Conservation (phyloP, 2,797 vertebrate genomes). For the Anas acuta region DNA sequence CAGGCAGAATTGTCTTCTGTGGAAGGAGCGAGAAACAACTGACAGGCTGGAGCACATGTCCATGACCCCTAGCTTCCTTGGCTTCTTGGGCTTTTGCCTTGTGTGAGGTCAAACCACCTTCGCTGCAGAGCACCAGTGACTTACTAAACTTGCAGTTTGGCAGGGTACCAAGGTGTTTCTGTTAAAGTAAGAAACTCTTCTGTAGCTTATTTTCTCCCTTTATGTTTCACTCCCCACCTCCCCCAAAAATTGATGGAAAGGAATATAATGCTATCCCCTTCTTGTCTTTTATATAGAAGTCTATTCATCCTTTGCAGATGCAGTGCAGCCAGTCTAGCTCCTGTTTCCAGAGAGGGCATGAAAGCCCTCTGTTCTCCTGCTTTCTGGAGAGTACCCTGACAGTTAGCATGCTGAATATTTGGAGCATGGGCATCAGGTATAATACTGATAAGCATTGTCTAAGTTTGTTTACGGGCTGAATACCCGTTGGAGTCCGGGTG, state of each 20-base stretch:
- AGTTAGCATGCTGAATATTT: not conserved
- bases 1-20: not conserved
- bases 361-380: not conserved
- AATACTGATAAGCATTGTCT: not conserved
- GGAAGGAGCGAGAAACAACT: conserved; percentile 18
- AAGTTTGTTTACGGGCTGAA: not conserved
- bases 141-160: not conserved
- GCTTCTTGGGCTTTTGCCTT: not conserved
- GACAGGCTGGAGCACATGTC: not conserved
- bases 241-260: not conserved
- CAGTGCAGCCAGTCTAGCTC: not conserved
- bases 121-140: not conserved
- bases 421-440: not conserved
- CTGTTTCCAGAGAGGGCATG: not conserved
- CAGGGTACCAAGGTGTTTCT: not conserved
- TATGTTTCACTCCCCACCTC: not conserved
- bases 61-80: not conserved
- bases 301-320: not conserved
- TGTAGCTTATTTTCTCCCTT: not conserved
- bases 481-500: not conserved
- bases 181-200: not conserved
- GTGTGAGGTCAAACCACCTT: not conserved
- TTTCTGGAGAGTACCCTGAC: not conserved
- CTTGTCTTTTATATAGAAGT: not conserved
- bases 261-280: not conserved